A percentile compares a stretch with the other conserved stretches of the same genome.
These are phyloP conservation scores for Drosophila maculinotata DNA, from an alignment of 2,888 invertebrate genomes.

Conservation along the genomic window DNA sequence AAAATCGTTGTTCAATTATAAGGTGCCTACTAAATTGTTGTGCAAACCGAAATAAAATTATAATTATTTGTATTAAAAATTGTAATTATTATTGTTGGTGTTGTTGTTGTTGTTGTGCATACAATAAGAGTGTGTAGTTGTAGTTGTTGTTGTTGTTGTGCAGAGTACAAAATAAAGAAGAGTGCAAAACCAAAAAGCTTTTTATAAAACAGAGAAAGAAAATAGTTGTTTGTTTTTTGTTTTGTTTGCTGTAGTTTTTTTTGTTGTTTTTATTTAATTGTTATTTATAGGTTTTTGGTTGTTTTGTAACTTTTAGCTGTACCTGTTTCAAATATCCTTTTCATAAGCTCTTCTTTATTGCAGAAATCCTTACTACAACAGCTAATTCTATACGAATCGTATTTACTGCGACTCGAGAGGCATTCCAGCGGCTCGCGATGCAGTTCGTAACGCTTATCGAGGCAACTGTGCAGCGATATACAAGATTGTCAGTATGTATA, in stretches of 20 bases:
- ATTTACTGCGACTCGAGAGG: conserved; percentile 84
- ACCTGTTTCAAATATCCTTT: conserved; percentile 84
- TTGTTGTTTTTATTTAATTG: conserved; percentile 38
- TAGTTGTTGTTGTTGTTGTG: conserved; percentile 31
- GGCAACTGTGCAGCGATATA: conserved; percentile 79
- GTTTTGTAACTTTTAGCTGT: conserved; percentile 57
- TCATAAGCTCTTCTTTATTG: conserved; percentile 85
- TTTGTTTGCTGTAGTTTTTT: conserved; percentile 42
- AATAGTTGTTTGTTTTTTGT: conserved; percentile 42
- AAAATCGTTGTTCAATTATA: conserved; percentile 20
- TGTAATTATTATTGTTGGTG: conserved; percentile 29
- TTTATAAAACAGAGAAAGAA: conserved; percentile 23
- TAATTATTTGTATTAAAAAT: conserved; percentile 18
- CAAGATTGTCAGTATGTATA: conserved; percentile 41
- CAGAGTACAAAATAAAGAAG: conserved; percentile 38
- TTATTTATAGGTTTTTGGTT: conserved; percentile 18
- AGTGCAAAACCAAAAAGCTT: conserved; percentile 55
- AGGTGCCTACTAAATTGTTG: conserved; percentile 35
- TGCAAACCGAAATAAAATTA: conserved; percentile 44
- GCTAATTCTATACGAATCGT: conserved; percentile 83
- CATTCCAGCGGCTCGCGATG: conserved; percentile 85
- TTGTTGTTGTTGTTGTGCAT: conserved; percentile 35
- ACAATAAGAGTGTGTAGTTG: conserved; percentile 36
- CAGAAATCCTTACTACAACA: conserved; percentile 85
- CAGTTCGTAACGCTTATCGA: conserved; percentile 84